phyloP scores from a whole-genome alignment of 2,888 invertebrate species.

The Dysmachus trigonus region DNA sequence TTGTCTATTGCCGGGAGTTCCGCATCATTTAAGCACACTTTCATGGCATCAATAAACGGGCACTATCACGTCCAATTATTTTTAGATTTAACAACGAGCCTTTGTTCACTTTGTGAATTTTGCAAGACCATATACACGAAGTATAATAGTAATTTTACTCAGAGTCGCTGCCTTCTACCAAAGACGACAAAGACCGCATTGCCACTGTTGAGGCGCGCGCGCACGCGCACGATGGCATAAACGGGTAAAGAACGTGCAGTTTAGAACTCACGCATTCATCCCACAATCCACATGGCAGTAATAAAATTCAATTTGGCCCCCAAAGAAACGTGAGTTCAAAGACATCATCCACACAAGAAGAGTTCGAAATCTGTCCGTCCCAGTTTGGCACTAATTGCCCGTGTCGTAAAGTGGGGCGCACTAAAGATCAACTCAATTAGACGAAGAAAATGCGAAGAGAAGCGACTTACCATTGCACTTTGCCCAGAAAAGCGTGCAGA shows the following conservation, averaged over 20 bases:
- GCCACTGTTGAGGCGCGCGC: background rate
- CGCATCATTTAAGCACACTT: background rate
- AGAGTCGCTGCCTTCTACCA: background rate
- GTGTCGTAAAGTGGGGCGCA: background rate
- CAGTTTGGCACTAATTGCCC: background rate
- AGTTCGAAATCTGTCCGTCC: background rate
- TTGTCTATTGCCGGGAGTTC: background rate
- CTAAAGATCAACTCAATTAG: background rate
- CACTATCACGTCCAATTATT: background rate
- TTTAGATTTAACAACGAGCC: background rate
- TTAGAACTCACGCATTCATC: background rate
- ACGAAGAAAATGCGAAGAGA: background rate
- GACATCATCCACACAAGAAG: background rate
- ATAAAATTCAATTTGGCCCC: background rate
- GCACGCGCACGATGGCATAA: background rate
- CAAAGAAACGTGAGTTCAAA: background rate
- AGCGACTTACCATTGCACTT: conserved; percentile 47
- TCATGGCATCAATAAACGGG: background rate
- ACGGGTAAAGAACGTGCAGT: background rate
- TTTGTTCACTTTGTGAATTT: background rate
- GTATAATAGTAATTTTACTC: too few species aligned
- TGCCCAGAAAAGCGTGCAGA: conserved; percentile 44
- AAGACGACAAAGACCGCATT: background rate
- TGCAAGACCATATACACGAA: background rate
- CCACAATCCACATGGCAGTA: background rate